Evolutionary conservation across 30 jellyfish, hydroid and myxozoan genomes (phyloP), one percentile per base, ranked within the genome.

Genomic region (Aurelia sp.): DNA sequence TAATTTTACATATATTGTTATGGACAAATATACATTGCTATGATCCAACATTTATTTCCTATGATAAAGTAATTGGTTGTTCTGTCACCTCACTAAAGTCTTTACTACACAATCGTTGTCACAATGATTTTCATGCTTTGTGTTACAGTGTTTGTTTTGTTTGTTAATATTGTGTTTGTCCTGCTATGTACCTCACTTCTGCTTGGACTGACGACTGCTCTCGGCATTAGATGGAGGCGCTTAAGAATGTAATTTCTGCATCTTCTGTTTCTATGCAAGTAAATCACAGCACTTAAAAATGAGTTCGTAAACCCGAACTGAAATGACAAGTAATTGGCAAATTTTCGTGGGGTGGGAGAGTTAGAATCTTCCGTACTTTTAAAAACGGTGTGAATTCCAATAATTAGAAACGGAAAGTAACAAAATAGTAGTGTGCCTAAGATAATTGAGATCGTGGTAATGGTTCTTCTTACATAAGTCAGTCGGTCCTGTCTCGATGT

Each of bases 241-340:
- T 37, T 37, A 37, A 37, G 50, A 37, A 37, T 18, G 30, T 66
- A 70, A 15, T 44, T 19, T n/a, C 85, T 31, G 47, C 91, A 81
- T 70, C 7, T 61, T 35, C 47, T 81, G 59, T 81, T 81, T 27
- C 91, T 68, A 50, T 81, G 47, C 33, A 81, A 27, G 71, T 52
- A 81, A 40, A 81, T 62, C 44, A 62, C 70, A 4, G 91, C 91
- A 57, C 91, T 81, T 31, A 81, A 65, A 11, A 81, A 30, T 27
- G 91, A 81, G 78, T 84, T 81, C 16, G 85, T 67, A 64, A 60
- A 81, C 1, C 91, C 91, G 33, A 81, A 81, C 18, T 41, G 75
- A 70, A 81, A 81, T 19, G 91, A 81, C 33, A 81, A 52, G 50
- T 81, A 81, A 44, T 70, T 81, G 62, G 62, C 72, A 59, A 81